Evolutionary conservation across 2,888 invertebrate genomes (phyloP), one percentile per base, ranked within the genome.

Genomic region (Clunio marinus): DNA sequence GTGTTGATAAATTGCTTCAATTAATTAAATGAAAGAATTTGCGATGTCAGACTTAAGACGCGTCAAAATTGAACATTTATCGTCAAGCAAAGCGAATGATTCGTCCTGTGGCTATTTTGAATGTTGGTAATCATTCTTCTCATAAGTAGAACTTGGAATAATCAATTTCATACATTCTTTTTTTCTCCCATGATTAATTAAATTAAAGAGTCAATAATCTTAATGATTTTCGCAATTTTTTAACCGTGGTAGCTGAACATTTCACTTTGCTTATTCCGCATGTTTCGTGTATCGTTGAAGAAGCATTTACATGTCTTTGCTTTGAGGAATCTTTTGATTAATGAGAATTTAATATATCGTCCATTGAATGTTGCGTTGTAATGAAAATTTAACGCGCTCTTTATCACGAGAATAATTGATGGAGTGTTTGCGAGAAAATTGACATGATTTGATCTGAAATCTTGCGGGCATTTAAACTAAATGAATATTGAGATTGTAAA

Each of bases 151-250:
- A n/a, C n/a, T n/a, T 22, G n/a, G 13, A 22, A 22, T 22, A 22
- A 51, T 51, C 51, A 51, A 51, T 51, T 51, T 20, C 7, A 2
- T 17, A 51, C 17, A 22, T 22, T 17, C 22, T 51, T 7, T n/a
- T 5, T 15, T 41, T 41, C 41, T 22, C 22, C 22, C 32, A 28
- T 66, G 51, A 66, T 55, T 66, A 66, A 55, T 66, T 66, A 66
- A 66, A 55, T 55, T 66, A 66, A 65, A 58, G 27, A 58, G 7
- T 58, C 28, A 45, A 17, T 46, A 17, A 46, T 15, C 17, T 24
- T 62, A 62, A 62, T 37, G 62, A 41, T 22, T 24, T 20, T 17
- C 15, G 46, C 41, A 65, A 65, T 65, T 15, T 65, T 65, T 63
- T 15, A 63, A n/a, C n/a, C n/a, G n/a, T n/a, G n/a, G n/a, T n/a